Conservation (phyloP, 2,797 vertebrate species). For the Kryptopterus vitreolus region DNA sequence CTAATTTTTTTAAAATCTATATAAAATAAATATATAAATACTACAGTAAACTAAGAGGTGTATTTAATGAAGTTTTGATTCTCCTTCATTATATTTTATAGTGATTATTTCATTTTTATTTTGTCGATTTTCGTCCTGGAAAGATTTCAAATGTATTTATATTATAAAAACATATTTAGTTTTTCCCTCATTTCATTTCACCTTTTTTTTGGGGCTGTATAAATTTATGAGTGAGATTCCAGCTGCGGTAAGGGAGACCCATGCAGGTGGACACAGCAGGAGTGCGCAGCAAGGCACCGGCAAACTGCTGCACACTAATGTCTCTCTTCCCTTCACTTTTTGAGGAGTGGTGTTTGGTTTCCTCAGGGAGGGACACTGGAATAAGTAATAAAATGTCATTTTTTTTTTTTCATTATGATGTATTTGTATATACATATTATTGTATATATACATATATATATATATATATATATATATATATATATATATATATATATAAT, state of each 20-base stretch:
- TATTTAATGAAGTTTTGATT: constrained; percentile 28
- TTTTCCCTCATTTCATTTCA: no score
- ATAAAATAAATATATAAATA: background rate
- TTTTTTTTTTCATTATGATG: background rate
- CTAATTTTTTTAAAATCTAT: no score
- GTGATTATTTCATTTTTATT: background rate
- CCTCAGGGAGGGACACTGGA: background rate
- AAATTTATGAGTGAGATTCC: background rate
- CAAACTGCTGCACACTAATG: background rate
- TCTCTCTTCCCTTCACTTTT: background rate
- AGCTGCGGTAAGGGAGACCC: background rate
- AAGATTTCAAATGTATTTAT: background rate
- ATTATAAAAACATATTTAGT: background rate
- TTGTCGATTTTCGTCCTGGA: background rate
- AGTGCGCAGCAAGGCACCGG: background rate
- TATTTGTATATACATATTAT: no score
- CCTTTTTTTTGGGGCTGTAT: background rate
- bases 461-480: no score
- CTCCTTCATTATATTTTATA: background rate
- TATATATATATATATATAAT: no score
- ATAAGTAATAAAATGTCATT: background rate
- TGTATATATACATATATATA: no score
- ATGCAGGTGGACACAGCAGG: background rate
- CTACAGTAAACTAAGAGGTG: background rate
- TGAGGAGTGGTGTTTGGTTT: background rate